Evolutionary conservation across 2,113 vertebrate species (phyloP).

Genomic region (Cygnus buccinator): DNA sequence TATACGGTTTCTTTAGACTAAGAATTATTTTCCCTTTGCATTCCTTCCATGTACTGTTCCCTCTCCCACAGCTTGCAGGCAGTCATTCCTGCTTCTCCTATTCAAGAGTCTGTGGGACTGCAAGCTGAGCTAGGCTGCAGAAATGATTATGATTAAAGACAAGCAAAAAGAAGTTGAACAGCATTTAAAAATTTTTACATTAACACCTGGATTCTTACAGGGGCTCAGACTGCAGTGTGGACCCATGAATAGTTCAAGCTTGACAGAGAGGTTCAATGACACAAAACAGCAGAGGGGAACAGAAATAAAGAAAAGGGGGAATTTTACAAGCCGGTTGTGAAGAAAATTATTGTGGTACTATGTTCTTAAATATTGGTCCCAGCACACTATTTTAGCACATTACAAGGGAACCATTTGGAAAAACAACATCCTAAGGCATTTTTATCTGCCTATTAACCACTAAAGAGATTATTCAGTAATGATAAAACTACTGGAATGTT

Average conservation of each 20-base stretch:
- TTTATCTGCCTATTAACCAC: neutral
- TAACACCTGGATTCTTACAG: neutral
- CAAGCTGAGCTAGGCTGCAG: neutral
- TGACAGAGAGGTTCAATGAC: neutral
- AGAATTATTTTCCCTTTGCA: neutral
- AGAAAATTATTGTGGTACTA: neutral
- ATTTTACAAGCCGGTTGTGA: neutral
- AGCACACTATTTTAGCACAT: neutral
- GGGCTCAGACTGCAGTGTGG: neutral
- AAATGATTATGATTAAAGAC: fast-evolving
- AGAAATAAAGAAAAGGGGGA: neutral
- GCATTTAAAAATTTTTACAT: neutral
- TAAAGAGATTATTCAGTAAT: neutral
- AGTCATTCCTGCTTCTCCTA: neutral
- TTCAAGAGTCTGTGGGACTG: neutral
- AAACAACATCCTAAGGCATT: neutral
- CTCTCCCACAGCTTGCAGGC: neutral
- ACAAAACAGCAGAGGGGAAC: neutral
- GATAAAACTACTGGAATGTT: neutral
- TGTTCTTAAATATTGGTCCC: neutral
- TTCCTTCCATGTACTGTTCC: neutral
- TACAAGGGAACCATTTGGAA: neutral
- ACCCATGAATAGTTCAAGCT: neutral
- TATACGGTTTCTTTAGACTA: neutral
- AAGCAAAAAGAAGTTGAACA: fast-evolving